Conservation (phyloP, 2,113 vertebrate genomes). For the Ophiodon elongatus region DNA sequence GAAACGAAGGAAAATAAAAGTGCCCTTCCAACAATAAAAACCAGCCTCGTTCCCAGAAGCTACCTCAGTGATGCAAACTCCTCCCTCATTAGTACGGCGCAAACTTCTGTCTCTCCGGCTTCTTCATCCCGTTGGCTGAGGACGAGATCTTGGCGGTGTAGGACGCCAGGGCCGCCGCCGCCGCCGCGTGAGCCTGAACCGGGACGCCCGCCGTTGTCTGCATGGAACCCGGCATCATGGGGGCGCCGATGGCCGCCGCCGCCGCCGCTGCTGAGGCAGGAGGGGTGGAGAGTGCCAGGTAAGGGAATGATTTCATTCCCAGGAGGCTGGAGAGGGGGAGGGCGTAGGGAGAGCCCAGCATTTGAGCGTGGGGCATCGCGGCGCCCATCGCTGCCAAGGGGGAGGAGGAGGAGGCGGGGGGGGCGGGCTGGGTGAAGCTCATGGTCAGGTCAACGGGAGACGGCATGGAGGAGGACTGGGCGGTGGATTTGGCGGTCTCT, state of each 20-base stretch:
- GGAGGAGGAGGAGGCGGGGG: constrained; percentile 84
- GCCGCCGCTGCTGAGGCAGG: constrained; percentile 66
- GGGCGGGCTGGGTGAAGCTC: constrained; percentile 92
- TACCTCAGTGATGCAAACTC: constrained; percentile 28
- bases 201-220: constrained; percentile 52
- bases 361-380: constrained; percentile 84
- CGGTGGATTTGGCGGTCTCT: constrained; percentile 99
- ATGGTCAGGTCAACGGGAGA: constrained; percentile 93
- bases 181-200: constrained; percentile 77
- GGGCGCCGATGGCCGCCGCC: constrained; percentile 36
- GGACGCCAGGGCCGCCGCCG: constrained; percentile 88
- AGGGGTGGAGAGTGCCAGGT: constrained; percentile 90
- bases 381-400: constrained; percentile 89
- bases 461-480: constrained; percentile 93
- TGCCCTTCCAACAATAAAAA: constrained; percentile 20
- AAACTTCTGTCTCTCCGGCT: constrained; percentile 96
- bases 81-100: constrained; percentile 88
- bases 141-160: constrained; percentile 95
- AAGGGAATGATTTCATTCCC: constrained; percentile 93
- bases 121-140: constrained; percentile 93
- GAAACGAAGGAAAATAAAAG: constrained; percentile 4
- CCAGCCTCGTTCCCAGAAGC: neutral
- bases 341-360: constrained; percentile 92
- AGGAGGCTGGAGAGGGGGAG: constrained; percentile 96
- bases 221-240: constrained; percentile 42